Conservation (phyloP, 2,797 vertebrate genomes). For the Danio kyathit region DNA sequence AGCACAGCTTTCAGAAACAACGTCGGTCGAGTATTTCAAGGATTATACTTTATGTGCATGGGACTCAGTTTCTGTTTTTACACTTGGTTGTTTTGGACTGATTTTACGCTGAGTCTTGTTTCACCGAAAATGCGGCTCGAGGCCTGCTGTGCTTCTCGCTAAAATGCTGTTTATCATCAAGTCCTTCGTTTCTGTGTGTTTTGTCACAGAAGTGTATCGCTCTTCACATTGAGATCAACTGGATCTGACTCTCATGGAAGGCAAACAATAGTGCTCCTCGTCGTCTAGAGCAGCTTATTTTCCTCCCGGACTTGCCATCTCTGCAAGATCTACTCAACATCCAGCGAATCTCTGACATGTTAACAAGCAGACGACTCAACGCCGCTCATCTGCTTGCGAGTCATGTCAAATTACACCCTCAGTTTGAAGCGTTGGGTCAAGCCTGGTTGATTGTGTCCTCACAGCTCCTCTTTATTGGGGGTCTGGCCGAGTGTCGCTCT, state of each 20-base stretch:
- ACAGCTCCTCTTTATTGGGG: background rate
- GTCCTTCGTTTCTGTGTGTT: background rate
- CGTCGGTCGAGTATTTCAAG: background rate
- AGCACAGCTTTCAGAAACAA: background rate
- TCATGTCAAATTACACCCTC: conserved; percentile 43
- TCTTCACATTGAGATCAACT: background rate
- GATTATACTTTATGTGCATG: background rate
- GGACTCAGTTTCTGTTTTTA: background rate
- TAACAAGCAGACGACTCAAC: conserved; percentile 7
- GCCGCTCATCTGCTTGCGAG: conserved; percentile 21
- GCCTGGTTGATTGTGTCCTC: conserved; percentile 40
- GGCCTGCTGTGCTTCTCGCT: conserved; percentile 4
- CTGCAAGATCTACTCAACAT: background rate
- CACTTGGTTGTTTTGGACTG: background rate
- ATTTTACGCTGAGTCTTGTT: background rate
- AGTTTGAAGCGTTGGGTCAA: conserved; percentile 46
- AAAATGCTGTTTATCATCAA: conserved; percentile 12
- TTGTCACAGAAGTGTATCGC: background rate
- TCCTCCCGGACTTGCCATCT: background rate
- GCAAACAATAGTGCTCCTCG: background rate
- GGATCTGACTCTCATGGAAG: background rate
- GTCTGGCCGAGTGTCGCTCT: conserved; percentile 1
- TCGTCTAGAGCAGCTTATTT: background rate
- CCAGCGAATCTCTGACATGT: conserved; percentile 22
- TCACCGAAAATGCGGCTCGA: background rate